A percentile compares a stretch with the other conserved stretches of the same genome.
These are phyloP conservation scores for Sinosuthora webbiana DNA, from an alignment of 2,113 vertebrate species.

Conservation along the genomic window DNA sequence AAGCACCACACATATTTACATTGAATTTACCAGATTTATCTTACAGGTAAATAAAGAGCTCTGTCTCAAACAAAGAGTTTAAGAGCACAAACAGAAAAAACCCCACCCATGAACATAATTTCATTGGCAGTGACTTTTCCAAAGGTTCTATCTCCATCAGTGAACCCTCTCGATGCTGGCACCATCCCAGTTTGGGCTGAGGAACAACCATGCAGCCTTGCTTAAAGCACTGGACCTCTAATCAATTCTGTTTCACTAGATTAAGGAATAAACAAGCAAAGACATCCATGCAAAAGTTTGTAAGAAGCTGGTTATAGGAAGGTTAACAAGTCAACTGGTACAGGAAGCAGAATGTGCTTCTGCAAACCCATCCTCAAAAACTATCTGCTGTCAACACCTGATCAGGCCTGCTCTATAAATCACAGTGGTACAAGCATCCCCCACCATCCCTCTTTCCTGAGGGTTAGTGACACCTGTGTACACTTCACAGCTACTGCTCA, in stretches of 20 bases:
- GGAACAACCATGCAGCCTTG: neutral
- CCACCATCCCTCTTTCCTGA: neutral
- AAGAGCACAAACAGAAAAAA: neutral
- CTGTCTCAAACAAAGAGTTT: neutral
- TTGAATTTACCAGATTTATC: neutral
- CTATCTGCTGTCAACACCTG: neutral
- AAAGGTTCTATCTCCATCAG: neutral
- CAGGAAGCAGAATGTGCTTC: neutral
- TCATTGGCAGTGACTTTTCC: neutral
- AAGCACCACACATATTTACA: neutral
- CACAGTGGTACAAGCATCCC: neutral
- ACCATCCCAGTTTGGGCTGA: neutral
- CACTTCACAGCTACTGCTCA: neutral
- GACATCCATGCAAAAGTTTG: neutral
- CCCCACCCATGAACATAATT: neutral
- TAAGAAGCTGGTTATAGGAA: neutral
- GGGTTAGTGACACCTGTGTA: neutral
- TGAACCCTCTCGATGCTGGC: neutral
- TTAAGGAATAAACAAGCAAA: neutral
- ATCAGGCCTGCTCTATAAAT: neutral
- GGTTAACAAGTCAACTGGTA: neutral
- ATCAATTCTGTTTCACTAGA: neutral
- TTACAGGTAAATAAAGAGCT: neutral
- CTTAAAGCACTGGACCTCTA: neutral
- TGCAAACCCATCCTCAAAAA: neutral